Evolutionary conservation across 2,888 invertebrate genomes (phyloP).

Genomic region (Parasteatoda lunata): DNA sequence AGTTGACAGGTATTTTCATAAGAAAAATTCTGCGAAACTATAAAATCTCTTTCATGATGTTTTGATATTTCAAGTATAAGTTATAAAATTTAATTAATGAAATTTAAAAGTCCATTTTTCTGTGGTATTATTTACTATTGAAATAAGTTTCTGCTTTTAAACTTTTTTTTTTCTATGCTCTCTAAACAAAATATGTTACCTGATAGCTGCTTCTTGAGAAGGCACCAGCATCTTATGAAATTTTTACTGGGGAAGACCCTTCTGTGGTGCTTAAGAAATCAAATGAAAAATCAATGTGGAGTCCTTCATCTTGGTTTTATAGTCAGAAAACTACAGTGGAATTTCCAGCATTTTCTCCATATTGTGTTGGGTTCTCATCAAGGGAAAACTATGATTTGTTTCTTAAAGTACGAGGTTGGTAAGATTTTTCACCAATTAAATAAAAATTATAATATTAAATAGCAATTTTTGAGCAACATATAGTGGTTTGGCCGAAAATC

Average conservation of each 20-base stretch:
- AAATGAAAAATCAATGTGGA: slow-evolving; percentile 29
- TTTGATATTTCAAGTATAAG: too few species aligned
- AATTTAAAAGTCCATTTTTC: too few species aligned
- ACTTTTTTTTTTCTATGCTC: too few species aligned
- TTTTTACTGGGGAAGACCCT: slow-evolving; percentile 44
- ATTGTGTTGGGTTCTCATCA: slow-evolving; percentile 57
- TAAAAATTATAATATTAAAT: background rate
- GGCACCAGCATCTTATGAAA: slow-evolving; percentile 26
- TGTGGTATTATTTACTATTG: too few species aligned
- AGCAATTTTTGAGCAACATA: background rate
- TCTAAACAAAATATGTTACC: too few species aligned
- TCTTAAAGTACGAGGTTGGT: slow-evolving; percentile 72
- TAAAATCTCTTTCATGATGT: too few species aligned
- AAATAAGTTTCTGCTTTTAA: too few species aligned
- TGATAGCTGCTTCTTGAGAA: slow-evolving; percentile 36
- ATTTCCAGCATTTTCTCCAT: slow-evolving; percentile 57
- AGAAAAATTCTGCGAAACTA: too few species aligned
- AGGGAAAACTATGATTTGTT: slow-evolving; percentile 71
- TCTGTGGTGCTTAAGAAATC: slow-evolving; percentile 32
- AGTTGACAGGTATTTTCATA: too few species aligned
- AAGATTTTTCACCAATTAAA: slow-evolving; percentile 10
- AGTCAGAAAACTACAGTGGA: slow-evolving; percentile 16
- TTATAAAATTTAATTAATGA: too few species aligned
- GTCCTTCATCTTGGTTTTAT: slow-evolving; percentile 29
- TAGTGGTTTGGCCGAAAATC: background rate